Percentiles rank a stretch among this genome's conserved stretches.
These are phyloP conservation scores for Amazona ochrocephala DNA, from an alignment of 2,797 vertebrate species.

Conservation along the genomic window DNA sequence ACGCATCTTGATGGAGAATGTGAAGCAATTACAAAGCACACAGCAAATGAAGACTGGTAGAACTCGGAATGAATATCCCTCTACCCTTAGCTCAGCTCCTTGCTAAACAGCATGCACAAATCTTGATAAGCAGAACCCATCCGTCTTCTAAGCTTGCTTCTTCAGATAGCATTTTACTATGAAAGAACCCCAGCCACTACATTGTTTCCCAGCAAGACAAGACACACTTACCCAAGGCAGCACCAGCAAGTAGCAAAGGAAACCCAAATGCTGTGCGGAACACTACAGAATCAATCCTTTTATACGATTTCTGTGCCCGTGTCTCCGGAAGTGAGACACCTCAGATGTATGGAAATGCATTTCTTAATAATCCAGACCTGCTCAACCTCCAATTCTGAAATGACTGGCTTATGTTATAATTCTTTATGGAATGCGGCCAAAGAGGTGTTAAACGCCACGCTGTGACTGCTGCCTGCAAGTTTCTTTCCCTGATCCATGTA, in stretches of 20 bases:
- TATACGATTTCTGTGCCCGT: neutral
- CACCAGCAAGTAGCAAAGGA: neutral
- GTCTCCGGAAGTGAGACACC: conserved; percentile 59
- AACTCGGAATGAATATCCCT: neutral
- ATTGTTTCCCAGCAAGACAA: neutral
- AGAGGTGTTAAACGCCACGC: too few species aligned
- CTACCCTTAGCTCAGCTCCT: neutral
- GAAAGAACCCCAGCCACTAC: neutral
- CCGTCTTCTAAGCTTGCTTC: neutral
- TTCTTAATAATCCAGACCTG: conserved; percentile 40
- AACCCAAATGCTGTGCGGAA: neutral
- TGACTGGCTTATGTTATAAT: neutral
- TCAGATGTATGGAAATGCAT: conserved; percentile 57
- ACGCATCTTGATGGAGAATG: too few species aligned
- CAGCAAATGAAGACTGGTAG: neutral
- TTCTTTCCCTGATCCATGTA: too few species aligned
- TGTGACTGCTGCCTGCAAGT: too few species aligned
- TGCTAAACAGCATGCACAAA: neutral
- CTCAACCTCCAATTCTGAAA: conserved; percentile 34
- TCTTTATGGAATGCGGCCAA: too few species aligned
- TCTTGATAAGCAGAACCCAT: neutral
- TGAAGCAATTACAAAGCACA: neutral
- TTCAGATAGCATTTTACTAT: neutral
- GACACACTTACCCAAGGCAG: conserved; percentile 22
- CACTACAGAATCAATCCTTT: conserved; percentile 21